These are phyloP conservation scores for Micrasema minimum DNA, from an alignment of 1,140 invertebrate species.

Conservation along the genomic window DNA sequence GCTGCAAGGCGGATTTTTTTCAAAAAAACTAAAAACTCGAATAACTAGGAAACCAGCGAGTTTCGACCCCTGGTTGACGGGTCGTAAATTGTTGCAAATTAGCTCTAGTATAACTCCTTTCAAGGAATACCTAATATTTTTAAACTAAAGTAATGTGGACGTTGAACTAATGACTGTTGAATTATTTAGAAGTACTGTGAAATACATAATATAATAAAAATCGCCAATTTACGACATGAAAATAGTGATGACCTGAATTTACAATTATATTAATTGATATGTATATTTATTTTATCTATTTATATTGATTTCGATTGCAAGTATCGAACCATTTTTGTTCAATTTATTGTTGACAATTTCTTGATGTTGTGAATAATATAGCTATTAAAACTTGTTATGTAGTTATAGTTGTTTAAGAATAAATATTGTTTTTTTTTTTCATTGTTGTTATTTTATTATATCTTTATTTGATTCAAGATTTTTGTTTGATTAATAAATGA, in stretches of 20 bases:
- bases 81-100: too few relatives aligned
- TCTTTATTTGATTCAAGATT: background rate
- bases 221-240: background rate
- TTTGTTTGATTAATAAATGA: too few relatives aligned
- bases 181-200: too few relatives aligned
- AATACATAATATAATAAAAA: background rate
- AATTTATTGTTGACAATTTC: slow-evolving; percentile 7
- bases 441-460: slow-evolving; percentile 1
- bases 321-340: slow-evolving; percentile 10
- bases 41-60: too few relatives aligned
- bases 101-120: too few relatives aligned
- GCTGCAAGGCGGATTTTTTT: too few relatives aligned
- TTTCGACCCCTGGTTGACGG: too few relatives aligned
- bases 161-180: background rate
- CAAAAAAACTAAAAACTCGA: too few relatives aligned
- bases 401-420: slow-evolving; percentile 46
- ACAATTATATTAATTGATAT: slow-evolving; percentile 6
- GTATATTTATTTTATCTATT: slow-evolving; percentile 24
- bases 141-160: slow-evolving; percentile 18
- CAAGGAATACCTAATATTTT: too few relatives aligned
- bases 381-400: slow-evolving; percentile 45
- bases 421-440: slow-evolving; percentile 47
- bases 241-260: slow-evolving; percentile 22
- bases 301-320: background rate
- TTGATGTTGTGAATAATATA: slow-evolving; percentile 2